phyloP scores from a whole-genome alignment of 1,140 invertebrate species.

The Drosophila prosaltans region DNA sequence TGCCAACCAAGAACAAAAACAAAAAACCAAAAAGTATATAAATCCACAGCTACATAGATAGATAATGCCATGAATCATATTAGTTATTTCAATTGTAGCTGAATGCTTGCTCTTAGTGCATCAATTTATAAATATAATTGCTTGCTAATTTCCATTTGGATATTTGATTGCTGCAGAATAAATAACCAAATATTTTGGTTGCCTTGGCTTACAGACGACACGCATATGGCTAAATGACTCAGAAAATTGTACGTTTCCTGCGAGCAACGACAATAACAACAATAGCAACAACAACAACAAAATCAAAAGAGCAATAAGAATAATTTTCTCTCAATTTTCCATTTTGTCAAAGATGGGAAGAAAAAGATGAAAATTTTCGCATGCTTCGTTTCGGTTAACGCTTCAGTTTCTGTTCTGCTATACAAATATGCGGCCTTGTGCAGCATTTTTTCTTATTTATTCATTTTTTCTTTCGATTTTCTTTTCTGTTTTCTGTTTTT shows the following conservation, averaged over 20 bases:
- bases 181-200: constrained; percentile 34
- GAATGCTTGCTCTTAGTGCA: constrained; percentile 36
- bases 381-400: constrained; percentile 38
- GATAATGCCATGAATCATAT: not conserved
- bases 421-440: constrained; percentile 56
- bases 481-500: constrained; percentile 21
- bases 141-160: constrained; percentile 39
- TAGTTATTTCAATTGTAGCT: constrained; percentile 27
- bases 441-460: constrained; percentile 34
- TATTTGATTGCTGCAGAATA: constrained; percentile 26
- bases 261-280: not conserved
- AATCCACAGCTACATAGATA: no score
- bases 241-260: constrained; percentile 54
- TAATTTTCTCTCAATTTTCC: constrained; percentile 2
- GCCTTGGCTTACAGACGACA: constrained; percentile 3
- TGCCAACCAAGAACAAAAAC: constrained; percentile 33
- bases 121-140: constrained; percentile 41
- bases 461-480: not conserved
- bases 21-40: not conserved
- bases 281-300: constrained; percentile 32
- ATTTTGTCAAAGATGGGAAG: not conserved
- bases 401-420: constrained; percentile 15
- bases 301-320: constrained; percentile 21
- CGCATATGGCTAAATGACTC: constrained; percentile 60
- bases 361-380: constrained; percentile 42